Conservation (phyloP, 2,888 invertebrate species). For the Drosophila eohydei region DNA sequence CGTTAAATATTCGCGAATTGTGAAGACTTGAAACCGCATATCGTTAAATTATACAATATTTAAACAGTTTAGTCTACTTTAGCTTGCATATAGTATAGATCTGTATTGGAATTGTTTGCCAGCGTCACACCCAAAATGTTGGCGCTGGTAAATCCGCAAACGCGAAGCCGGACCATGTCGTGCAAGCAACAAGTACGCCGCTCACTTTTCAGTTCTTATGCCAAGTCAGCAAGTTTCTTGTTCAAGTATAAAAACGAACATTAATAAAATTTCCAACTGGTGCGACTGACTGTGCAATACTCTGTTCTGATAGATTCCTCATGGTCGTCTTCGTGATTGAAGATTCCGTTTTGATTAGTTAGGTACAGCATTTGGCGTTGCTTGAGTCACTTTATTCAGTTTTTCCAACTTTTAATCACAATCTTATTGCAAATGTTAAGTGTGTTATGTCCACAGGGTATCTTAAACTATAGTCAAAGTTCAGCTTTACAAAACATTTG, state of each 20-base stretch:
- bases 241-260: conserved; percentile 6
- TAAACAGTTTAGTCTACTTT: conserved; percentile 7
- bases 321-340: too few species aligned
- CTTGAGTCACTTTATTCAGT: background rate
- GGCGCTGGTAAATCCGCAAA: conserved; percentile 21
- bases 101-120: conserved; percentile 17
- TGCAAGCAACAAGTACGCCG: conserved; percentile 36
- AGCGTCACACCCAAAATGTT: conserved; percentile 67
- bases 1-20: background rate
- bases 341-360: background rate
- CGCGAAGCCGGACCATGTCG: conserved; percentile 32
- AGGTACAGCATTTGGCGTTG: too few species aligned
- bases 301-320: background rate
- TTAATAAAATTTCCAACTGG: background rate
- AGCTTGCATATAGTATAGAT: conserved; percentile 38
- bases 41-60: conserved; percentile 1
- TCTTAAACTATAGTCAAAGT: background rate
- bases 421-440: background rate
- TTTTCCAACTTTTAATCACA: background rate
- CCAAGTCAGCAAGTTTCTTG: conserved; percentile 36
- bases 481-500: conserved; percentile 36
- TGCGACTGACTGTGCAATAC: conserved; percentile 1
- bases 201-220: conserved; percentile 71
- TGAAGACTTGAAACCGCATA: background rate
- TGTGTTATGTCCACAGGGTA: background rate